phyloP scores from a whole-genome alignment of 2,113 vertebrate species.

The Etia nguti region DNA sequence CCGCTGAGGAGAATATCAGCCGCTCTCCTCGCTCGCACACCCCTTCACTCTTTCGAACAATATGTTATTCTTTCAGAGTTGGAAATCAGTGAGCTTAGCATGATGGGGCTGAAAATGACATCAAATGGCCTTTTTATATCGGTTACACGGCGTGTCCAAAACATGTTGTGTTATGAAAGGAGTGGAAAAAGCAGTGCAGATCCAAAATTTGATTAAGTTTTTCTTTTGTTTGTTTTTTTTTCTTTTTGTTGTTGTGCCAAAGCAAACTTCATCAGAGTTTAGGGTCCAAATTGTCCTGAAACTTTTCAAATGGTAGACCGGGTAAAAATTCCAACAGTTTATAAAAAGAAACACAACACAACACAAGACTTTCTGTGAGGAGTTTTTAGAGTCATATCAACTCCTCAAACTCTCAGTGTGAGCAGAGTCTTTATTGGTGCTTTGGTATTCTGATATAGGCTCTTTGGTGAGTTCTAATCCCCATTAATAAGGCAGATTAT shows the following conservation, averaged over 20 bases:
- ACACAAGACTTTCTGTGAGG: neutral
- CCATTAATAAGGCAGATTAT: slow-evolving; percentile 70
- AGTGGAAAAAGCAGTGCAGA: slow-evolving; percentile 23
- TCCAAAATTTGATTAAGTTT: slow-evolving; percentile 45
- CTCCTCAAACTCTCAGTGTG: slow-evolving; percentile 54
- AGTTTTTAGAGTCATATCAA: slow-evolving; percentile 16
- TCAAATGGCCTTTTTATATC: slow-evolving; percentile 54
- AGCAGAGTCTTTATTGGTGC: slow-evolving; percentile 54
- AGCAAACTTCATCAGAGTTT: slow-evolving; percentile 52
- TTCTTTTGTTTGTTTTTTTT: neutral
- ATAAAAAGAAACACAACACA: neutral
- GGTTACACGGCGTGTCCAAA: slow-evolving; percentile 36
- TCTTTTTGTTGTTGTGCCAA: slow-evolving; percentile 1
- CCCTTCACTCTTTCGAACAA: slow-evolving; percentile 61
- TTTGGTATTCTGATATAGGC: slow-evolving; percentile 55
- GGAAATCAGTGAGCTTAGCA: slow-evolving; percentile 52
- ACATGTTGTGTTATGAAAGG: slow-evolving; percentile 48
- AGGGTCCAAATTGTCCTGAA: slow-evolving; percentile 19
- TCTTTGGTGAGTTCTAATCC: slow-evolving; percentile 66
- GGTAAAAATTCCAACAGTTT: neutral
- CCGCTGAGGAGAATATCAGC: slow-evolving; percentile 52
- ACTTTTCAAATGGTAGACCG: slow-evolving; percentile 26
- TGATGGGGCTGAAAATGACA: slow-evolving; percentile 57
- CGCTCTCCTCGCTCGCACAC: slow-evolving; percentile 17
- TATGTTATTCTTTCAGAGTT: slow-evolving; percentile 65